Base-by-base conservation (phyloP, 2,888 invertebrate genomes). In the Priocnemis perturbator region DNA sequence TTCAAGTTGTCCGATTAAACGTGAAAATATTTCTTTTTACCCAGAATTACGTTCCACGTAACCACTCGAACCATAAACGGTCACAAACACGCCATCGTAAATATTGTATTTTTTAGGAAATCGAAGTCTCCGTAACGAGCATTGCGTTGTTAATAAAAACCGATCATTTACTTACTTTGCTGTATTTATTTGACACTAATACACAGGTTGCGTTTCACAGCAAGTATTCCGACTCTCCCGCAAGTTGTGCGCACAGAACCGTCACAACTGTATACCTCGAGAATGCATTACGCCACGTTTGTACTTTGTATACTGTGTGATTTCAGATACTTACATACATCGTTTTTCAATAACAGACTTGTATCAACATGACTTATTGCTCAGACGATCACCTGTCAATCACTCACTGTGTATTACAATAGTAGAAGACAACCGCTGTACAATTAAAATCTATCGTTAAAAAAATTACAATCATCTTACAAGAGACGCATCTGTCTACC, bases 41-140 rank as follows among this genome's bases (percentile, higher is more conserved):
- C 20, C 45, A 37, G 11, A 15, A 30, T 21, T 9, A 26, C 45
- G 3, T 59, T 3, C 14, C 37, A 37, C 11, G 37, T 37, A 37
- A 7, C 7, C 37, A 19, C 58, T 45, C 17, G 37, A 62, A 69
- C 50, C 48, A 48, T 60, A 5, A 19, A 59, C 67, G 57, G 56
- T 50, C 44, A 11, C 19, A 58, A 50, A 37, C 21, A 45, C 53
- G 37, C 47, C 26, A 37, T 62, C 59, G 37, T 76, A 64, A 56
- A 69, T 69, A 72, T 73, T 78, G 71, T 85, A 82, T 83, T 83
- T 85, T 81, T 58, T 81, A 83, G 71, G 66, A 67, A 73, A 75
- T 44, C 23, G 19, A 55, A 73, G 50, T 67, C 67, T 70, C 74
- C 26, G 21, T 66, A 47, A 60, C 37, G 37, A 37, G 37, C 59